Evolutionary conservation across 2,888 invertebrate species (phyloP), one percentile per base, ranked within the genome.

Genomic region (Mechanitis mazaeus): DNA sequence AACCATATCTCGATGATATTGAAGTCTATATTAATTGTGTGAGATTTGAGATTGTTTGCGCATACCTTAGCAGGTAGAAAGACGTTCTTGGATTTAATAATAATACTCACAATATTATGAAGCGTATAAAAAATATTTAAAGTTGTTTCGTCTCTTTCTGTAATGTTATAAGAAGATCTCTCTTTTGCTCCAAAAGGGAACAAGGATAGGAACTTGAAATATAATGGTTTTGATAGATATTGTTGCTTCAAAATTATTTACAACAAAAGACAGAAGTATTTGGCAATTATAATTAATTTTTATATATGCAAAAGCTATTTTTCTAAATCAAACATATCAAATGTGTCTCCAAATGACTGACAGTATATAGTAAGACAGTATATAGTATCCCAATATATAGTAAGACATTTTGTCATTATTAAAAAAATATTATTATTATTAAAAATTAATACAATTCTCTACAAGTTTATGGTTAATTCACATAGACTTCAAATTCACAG

Each of bases 21-120:
- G 5, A 50, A 50, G 50, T 50, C 20, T 20, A 20, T 50, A 50
- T 31, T 50, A 50, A 9, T 31, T 11, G 28, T 50, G 31, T 11
- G 9, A 31, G 3, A 31, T 11, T 4, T 31, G 5, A 9, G 31
- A 5, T 50, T 63, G 63, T 59, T 59, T 60, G 63, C 54, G 56
- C 63, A 63, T 63, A 54, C 63, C 59, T 56, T 33, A 46, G 56
- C 63, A 63, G 63, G 63, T 63, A 63, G 56, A 63, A 35, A 63
- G 56, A 63, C 20, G 60, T 54, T 4, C 59, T 56, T 33, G 59
- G 54, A 56, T 63, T 54, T 56, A 31, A 63, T 50, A 63, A 63
- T 63, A 61, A 58, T 55, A 58, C 50, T 28, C 50, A 6, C 50
- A 42, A 42, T 6, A 31, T 50, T 50, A 50, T 50, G 50, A 50